Conservation (phyloP, 2,797 vertebrate species). For the Sebastes vulpes region DNA sequence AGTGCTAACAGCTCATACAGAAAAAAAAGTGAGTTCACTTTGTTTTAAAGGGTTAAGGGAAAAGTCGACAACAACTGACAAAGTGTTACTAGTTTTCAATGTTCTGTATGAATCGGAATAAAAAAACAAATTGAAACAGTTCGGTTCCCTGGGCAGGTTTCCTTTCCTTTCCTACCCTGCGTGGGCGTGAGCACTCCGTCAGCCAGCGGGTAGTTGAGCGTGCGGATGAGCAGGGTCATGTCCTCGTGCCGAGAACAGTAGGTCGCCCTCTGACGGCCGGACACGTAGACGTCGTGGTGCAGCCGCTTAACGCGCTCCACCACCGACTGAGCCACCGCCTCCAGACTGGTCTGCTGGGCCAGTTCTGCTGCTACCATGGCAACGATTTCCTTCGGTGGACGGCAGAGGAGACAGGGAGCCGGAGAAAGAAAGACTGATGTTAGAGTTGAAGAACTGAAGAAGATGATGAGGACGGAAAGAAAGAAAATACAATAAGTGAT, state of each 20-base stretch:
- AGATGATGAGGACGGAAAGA: not conserved
- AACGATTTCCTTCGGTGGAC: conserved; percentile 90
- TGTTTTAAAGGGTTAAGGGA: not conserved
- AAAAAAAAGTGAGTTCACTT: not conserved
- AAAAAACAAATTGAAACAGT: not conserved
- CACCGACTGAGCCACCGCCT: conserved; percentile 93
- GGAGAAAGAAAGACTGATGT: not conserved
- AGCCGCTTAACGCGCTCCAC: conserved; percentile 95
- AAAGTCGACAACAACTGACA: not conserved
- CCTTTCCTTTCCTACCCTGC: conserved; percentile 71
- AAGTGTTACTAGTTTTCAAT: no score
- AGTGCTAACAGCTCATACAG: not conserved
- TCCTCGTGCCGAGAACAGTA: conserved; percentile 94
- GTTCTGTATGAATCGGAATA: not conserved
- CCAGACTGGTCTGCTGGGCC: conserved; percentile 92
- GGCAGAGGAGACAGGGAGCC: not conserved
- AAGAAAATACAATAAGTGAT: not conserved
- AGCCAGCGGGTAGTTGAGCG: conserved; percentile 91
- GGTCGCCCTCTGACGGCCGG: conserved; percentile 91
- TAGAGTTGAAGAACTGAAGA: not conserved
- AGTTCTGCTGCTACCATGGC: conserved; percentile 98
- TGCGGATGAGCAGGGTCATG: conserved; percentile 96
- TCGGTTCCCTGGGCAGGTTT: not conserved
- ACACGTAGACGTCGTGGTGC: conserved; percentile 93
- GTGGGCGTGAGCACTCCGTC: conserved; percentile 82